A percentile compares a stretch with the other conserved stretches of the same genome.
Conservation (phyloP, 2,797 vertebrate species). For the Alcedo quadribrachys region DNA sequence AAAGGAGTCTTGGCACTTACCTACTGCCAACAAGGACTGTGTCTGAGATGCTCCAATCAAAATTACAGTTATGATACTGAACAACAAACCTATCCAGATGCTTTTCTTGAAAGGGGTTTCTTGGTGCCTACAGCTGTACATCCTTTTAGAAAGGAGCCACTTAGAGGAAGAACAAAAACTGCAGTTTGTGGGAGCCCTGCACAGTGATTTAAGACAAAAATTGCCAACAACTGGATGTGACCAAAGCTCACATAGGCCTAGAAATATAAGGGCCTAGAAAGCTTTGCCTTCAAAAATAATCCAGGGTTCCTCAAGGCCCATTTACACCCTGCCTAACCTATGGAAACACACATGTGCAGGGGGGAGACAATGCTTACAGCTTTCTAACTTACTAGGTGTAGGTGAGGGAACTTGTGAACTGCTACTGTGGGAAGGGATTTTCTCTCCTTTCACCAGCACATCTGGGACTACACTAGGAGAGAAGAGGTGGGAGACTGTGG, state of each 20-base stretch:
- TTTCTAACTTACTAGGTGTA: constrained; percentile 81
- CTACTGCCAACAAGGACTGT: neutral
- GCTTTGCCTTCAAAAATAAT: neutral
- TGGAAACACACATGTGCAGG: neutral
- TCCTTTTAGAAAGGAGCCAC: constrained; percentile 8
- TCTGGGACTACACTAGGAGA: constrained; percentile 71
- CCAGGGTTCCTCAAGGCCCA: neutral
- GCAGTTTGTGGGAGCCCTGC: neutral
- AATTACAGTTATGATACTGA: neutral
- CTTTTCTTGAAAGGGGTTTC: neutral
- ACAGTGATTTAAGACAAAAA: neutral
- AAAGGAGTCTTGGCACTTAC: constrained; percentile 24
- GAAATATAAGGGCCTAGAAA: neutral
- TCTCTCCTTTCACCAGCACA: constrained; percentile 87
- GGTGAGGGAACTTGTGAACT: constrained; percentile 80
- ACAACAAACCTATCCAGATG: constrained; percentile 7
- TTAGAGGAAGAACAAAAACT: neutral
- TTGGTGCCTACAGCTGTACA: neutral
- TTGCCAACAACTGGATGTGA: neutral
- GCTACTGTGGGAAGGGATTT: constrained; percentile 73
- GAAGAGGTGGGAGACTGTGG: constrained; percentile 76
- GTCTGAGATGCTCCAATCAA: constrained; percentile 13
- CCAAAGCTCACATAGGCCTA: neutral
- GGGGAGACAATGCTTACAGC: neutral
- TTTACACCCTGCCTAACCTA: neutral